Base-by-base conservation (phyloP, 2,113 vertebrate species). In the Plestiodon gilberti region DNA sequence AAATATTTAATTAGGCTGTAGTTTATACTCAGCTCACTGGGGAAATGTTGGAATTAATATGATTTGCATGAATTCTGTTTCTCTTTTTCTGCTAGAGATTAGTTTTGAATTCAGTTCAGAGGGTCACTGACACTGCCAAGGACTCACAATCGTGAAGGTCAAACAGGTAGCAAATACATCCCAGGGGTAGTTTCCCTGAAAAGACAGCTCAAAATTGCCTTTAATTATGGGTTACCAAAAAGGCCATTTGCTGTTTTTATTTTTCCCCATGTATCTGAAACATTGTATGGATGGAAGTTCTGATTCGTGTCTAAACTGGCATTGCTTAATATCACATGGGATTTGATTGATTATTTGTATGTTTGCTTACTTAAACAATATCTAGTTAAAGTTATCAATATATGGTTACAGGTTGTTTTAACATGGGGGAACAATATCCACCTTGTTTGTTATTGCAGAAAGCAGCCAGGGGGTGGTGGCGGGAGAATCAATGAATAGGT, bases 1-100 rank as follows among this genome's bases (percentile, higher is more conserved):
- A 98, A 98, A 98, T 98, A 98, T 98, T 98, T 98, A 98, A 98
- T 98, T 98, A 98, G 98, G 98, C 97, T 97, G 97, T 97, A 97
- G 98, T 98, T 98, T 98, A 97, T 97, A 97, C 96, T 96, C 95
- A 96, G 96, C 97, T 98, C 97, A 95, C 97, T 96, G 95, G 98
- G 97, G 98, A 98, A 97, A 97, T 97, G 97, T 97, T 97, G 97
- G 97, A 97, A 97, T 97, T 97, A 97, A 97, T 97, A 97, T 97
- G 96, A 98, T 98, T 98, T 98, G 97, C 98, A 98, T 98, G 97
- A 97, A 97, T 97, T 97, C 96, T 97, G 97, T 97, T 97, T 97
- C 97, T 96, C 96, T 97, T 96, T 96, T 96, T 97, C 96, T 97
- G 97, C 97, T 97, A 96, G 97, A 97, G 97, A 98, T 97, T 98